A percentile compares a stretch with the other conserved stretches of the same genome.
These are phyloP conservation scores for Crioceris asparagi DNA, from an alignment of 2,888 invertebrate genomes.

Conservation along the genomic window DNA sequence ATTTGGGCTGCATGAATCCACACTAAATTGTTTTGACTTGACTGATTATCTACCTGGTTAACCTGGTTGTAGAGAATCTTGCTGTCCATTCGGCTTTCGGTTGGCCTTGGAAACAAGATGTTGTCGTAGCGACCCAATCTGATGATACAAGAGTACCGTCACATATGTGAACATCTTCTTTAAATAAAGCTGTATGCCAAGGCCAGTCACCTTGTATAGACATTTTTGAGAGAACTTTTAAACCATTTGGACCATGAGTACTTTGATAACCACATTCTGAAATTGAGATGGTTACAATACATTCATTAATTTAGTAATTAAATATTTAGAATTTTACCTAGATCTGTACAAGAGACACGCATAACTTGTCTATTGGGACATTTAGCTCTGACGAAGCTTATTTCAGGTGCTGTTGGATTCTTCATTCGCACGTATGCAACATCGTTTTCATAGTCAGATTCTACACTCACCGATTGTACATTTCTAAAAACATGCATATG, in stretches of 20 bases:
- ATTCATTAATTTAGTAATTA: not conserved
- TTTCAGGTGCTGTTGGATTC: conserved; percentile 69
- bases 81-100: conserved; percentile 82
- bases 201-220: conserved; percentile 81
- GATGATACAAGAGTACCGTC: conserved; percentile 75
- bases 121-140: conserved; percentile 77
- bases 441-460: conserved; percentile 47
- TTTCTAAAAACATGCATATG: conserved; percentile 50
- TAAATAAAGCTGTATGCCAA: conserved; percentile 78
- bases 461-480: conserved; percentile 57
- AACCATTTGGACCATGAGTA: conserved; percentile 25
- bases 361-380: conserved; percentile 70
- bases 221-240: conserved; percentile 50
- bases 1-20: too few relatives aligned
- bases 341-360: conserved; percentile 65
- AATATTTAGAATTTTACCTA: conserved; percentile 47
- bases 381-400: conserved; percentile 66
- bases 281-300: conserved; percentile 4
- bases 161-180: conserved; percentile 78
- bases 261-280: conserved; percentile 35
- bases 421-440: conserved; percentile 70
- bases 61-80: conserved; percentile 62
- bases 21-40: not conserved
- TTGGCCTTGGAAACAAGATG: conserved; percentile 77
- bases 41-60: conserved; percentile 39